A percentile compares a stretch with the other conserved stretches of the same genome.
These are phyloP conservation scores for Theodoxus fluviatilis DNA, from an alignment of 2,888 invertebrate species.

Conservation along the genomic window DNA sequence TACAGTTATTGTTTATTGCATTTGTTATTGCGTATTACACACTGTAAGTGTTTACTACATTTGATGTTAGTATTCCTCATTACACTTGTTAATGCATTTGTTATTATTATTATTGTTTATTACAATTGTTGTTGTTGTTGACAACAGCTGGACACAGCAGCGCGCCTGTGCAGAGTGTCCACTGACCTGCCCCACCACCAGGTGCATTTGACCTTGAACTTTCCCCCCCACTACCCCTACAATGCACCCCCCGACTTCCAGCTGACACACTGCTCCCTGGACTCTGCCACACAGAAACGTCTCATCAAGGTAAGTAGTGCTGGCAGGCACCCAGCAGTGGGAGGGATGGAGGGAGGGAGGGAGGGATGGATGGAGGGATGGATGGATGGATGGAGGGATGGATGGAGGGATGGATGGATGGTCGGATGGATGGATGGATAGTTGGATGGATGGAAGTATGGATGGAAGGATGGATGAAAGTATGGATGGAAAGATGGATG, in stretches of 20 bases:
- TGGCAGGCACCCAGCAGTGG: too few species aligned
- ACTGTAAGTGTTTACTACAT: background rate
- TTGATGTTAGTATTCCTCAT: background rate
- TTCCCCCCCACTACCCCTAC: slow-evolving; percentile 79
- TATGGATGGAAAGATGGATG: too few species aligned
- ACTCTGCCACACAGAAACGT: slow-evolving; percentile 76
- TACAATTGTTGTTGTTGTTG: too few species aligned
- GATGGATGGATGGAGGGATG: too few species aligned
- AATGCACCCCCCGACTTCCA: slow-evolving; percentile 74
- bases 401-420: too few species aligned
- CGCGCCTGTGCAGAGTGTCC: slow-evolving; percentile 71
- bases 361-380: too few species aligned
- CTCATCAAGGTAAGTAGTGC: slow-evolving; percentile 74
- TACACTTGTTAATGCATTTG: background rate
- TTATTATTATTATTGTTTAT: background rate
- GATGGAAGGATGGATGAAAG: too few species aligned
- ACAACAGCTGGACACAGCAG: slow-evolving; percentile 70
- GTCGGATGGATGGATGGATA: too few species aligned
- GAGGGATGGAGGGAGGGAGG: too few species aligned
- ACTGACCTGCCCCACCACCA: slow-evolving; percentile 66
- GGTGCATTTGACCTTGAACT: slow-evolving; percentile 69
- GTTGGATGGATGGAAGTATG: too few species aligned
- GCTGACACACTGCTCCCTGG: slow-evolving; percentile 73
- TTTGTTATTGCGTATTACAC: too few species aligned
- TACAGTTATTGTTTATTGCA: too few species aligned